Conservation (phyloP, 2,113 vertebrate genomes). For the Corapipo altera region DNA sequence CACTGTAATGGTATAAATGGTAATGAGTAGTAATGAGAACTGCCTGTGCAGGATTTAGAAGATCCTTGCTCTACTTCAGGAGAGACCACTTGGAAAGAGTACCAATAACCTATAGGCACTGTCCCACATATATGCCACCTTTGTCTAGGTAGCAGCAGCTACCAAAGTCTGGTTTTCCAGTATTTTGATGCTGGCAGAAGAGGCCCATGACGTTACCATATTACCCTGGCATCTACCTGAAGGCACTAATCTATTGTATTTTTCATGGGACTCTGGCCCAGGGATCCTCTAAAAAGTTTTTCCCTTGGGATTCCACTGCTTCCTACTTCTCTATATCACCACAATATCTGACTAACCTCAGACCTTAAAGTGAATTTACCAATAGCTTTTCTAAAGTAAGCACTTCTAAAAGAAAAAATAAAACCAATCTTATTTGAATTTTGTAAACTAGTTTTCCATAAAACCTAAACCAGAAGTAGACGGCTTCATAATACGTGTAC, state of each 20-base stretch:
- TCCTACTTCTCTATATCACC: background rate
- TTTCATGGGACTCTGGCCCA: background rate
- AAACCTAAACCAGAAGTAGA: background rate
- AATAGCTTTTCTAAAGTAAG: background rate
- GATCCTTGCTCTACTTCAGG: background rate
- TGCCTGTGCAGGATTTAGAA: background rate
- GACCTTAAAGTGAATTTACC: background rate
- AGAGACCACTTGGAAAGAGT: background rate
- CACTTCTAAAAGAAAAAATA: background rate
- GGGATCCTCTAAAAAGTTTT: rapidly evolving
- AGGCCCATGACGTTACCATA: background rate
- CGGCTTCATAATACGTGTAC: background rate
- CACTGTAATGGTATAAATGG: background rate
- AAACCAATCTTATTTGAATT: background rate
- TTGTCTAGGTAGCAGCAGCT: background rate
- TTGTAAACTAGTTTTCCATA: background rate
- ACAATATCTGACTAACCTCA: background rate
- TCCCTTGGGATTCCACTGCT: background rate
- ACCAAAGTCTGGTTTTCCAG: background rate
- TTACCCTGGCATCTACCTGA: background rate
- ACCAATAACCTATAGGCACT: rapidly evolving
- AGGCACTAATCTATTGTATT: background rate
- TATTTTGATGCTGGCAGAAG: background rate
- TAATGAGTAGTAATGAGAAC: background rate
- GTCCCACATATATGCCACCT: background rate